Evolutionary conservation across 1,140 invertebrate species (phyloP).

Genomic region (Drosophila trapezifrons): DNA sequence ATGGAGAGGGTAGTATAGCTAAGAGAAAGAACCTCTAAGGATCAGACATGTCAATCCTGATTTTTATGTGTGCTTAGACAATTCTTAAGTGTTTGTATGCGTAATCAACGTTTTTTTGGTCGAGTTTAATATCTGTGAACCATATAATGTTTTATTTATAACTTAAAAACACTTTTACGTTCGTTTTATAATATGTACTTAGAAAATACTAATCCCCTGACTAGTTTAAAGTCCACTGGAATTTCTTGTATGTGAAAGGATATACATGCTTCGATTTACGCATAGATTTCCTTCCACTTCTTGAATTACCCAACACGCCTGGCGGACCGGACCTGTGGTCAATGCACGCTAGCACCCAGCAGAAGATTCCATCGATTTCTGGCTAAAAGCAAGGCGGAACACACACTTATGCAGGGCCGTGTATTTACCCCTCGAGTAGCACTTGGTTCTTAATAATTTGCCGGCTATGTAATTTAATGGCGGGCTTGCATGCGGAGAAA

Average conservation of each 20-base stretch:
- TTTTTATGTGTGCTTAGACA: too few species aligned
- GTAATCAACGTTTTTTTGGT: not conserved
- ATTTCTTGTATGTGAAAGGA: conserved; percentile 1
- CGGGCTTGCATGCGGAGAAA: conserved; percentile 41
- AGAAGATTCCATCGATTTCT: conserved; percentile 74
- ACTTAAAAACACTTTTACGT: too few species aligned
- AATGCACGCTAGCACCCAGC: conserved; percentile 67
- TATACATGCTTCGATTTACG: conserved; percentile 16
- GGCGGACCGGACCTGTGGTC: conserved; percentile 48
- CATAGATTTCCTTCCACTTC: conserved; percentile 8
- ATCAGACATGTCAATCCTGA: not conserved
- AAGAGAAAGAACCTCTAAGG: not conserved
- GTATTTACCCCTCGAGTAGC: conserved; percentile 26
- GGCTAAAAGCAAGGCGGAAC: conserved; percentile 21
- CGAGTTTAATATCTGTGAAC: not conserved
- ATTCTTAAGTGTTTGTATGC: not conserved
- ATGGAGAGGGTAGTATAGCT: conserved; percentile 18
- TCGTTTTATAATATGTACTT: not conserved
- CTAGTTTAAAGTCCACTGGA: not conserved
- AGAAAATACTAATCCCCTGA: not conserved
- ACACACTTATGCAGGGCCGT: conserved; percentile 25
- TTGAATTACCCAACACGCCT: conserved; percentile 35
- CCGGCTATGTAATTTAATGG: conserved; percentile 55
- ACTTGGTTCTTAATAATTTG: conserved; percentile 47
- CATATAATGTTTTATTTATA: not conserved